phyloP scores from a whole-genome alignment of 2,888 invertebrate species.

The Apocheima hispidaria region DNA sequence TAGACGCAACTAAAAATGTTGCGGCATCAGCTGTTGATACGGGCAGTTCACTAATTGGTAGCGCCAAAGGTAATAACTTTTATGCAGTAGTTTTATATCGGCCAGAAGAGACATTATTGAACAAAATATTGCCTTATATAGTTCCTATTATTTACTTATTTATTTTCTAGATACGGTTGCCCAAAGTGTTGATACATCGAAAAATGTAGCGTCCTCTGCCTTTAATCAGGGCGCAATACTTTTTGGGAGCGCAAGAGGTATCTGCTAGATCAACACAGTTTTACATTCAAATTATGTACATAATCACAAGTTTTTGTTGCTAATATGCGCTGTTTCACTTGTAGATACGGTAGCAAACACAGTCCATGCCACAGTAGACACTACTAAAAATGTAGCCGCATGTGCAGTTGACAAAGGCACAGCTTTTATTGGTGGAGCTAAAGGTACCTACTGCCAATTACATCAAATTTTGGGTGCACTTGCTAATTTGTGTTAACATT shows the following conservation, averaged over 20 bases:
- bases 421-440: conserved; percentile 52
- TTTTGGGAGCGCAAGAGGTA: conserved; percentile 60
- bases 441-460: conserved; percentile 46
- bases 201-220: conserved; percentile 52
- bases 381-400: conserved; percentile 60
- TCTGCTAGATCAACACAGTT: not conserved
- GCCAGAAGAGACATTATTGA: not conserved
- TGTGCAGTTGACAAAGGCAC: conserved; percentile 59
- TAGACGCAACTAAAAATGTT: conserved; percentile 64
- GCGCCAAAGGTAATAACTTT: conserved; percentile 53
- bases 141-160: conserved; percentile 6
- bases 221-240: conserved; percentile 54
- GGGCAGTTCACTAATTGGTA: conserved; percentile 52
- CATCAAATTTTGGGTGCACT: no score
- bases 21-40: conserved; percentile 60
- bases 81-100: not conserved
- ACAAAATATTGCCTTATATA: not conserved
- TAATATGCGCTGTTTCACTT: conserved; percentile 38
- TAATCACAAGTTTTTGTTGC: not conserved
- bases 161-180: conserved; percentile 51
- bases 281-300: not conserved
- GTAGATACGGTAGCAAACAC: conserved; percentile 60
- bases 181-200: conserved; percentile 58
- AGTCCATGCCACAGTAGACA: conserved; percentile 57
- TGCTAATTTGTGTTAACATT: not conserved